Percentiles rank a stretch among this genome's conserved stretches.
Conservation (phyloP, 1,140 invertebrate species). For the Drosophila orena region DNA sequence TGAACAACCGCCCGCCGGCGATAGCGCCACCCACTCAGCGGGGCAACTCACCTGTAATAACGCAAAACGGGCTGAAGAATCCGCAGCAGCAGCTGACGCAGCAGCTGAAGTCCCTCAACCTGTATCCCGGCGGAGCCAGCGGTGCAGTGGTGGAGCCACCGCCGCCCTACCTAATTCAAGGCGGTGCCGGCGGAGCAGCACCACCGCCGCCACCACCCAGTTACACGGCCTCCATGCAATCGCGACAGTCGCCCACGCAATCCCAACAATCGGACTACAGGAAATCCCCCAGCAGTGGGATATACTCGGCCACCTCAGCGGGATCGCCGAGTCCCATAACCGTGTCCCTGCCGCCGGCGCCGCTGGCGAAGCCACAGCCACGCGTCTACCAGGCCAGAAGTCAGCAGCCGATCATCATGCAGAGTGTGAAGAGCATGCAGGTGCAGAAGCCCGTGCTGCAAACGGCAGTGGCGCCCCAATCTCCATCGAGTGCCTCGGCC, state of each 20-base stretch:
- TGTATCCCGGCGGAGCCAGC: slow-evolving; percentile 88
- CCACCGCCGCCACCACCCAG: slow-evolving; percentile 87
- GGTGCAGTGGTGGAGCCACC: slow-evolving; percentile 90
- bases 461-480: slow-evolving; percentile 95
- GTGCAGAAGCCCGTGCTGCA: slow-evolving; percentile 97
- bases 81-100: slow-evolving; percentile 92
- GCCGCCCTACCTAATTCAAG: slow-evolving; percentile 87
- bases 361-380: slow-evolving; percentile 89
- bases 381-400: slow-evolving; percentile 91
- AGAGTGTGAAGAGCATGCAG: slow-evolving; percentile 97
- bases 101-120: slow-evolving; percentile 93
- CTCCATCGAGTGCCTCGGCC: slow-evolving; percentile 87
- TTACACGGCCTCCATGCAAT: slow-evolving; percentile 93
- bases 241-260: slow-evolving; percentile 93
- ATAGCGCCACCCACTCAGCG: slow-evolving; percentile 87
- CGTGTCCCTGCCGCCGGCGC: slow-evolving; percentile 87
- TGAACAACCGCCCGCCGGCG: slow-evolving; percentile 69
- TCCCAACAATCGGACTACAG: slow-evolving; percentile 90
- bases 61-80: slow-evolving; percentile 88
- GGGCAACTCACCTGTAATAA: slow-evolving; percentile 91
- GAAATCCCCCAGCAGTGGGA: slow-evolving; percentile 89
- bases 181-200: slow-evolving; percentile 88
- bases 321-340: slow-evolving; percentile 92
- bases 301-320: slow-evolving; percentile 92
- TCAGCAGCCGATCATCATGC: slow-evolving; percentile 97